Evolutionary conservation across 35 echinoderm and acorn worm species (phyloP).

Genomic region (Holothuria glaberrima): DNA sequence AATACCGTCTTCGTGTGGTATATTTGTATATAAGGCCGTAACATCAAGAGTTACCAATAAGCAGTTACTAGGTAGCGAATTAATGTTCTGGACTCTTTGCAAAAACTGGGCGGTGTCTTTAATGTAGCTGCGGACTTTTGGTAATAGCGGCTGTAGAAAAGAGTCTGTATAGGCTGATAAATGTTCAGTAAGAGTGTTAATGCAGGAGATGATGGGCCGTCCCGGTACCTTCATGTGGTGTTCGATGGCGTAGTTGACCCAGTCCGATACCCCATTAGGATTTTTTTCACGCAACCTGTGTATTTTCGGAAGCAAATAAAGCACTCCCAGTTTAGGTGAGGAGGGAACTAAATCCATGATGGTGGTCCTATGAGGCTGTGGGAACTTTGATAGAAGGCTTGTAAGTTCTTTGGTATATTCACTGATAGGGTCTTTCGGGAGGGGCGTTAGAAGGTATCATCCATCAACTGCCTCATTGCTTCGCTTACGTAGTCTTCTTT

Average conservation of each 20-base stretch:
- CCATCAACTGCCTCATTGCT: too few species aligned
- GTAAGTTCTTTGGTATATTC: neutral
- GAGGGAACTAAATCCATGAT: neutral
- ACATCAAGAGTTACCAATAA: too few species aligned
- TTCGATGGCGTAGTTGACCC: neutral
- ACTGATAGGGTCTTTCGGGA: neutral
- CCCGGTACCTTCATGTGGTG: neutral
- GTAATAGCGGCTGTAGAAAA: too few species aligned
- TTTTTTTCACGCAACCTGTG: neutral
- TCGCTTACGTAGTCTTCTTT: too few species aligned
- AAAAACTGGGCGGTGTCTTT: too few species aligned
- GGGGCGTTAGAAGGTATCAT: neutral
- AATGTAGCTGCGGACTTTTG: neutral
- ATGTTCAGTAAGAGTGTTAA: too few species aligned
- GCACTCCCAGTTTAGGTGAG: neutral
- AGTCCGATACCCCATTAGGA: neutral
- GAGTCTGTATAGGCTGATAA: too few species aligned
- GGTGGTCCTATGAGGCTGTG: neutral
- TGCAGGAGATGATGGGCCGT: slow-evolving; percentile 1
- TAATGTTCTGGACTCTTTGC: too few species aligned
- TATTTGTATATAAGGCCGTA: too few species aligned
- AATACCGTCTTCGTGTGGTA: too few species aligned
- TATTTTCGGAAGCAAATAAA: slow-evolving; percentile 11
- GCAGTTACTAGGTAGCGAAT: too few species aligned
- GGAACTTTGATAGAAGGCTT: neutral